Evolutionary conservation across 1,140 invertebrate species (phyloP), one percentile per base, ranked within the genome.

Genomic region (Cyclargus thomasi): DNA sequence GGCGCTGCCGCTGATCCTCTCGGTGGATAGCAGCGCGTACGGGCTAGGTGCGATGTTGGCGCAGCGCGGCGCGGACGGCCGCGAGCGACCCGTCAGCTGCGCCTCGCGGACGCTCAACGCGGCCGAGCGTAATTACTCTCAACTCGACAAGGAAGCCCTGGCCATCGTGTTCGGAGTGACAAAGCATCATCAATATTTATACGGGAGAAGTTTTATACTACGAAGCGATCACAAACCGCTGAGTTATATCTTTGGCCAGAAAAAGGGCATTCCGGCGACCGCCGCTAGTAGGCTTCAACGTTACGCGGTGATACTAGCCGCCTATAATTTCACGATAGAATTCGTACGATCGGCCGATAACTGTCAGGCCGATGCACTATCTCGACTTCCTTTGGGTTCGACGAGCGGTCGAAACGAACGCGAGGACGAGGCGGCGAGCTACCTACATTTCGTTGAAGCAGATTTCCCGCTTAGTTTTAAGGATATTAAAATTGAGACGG

Each of bases 91-190:
- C 2, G 62, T 75, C 1, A 66, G 67, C 0, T 92, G 76, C 74
- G 90, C 86, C 10, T 91, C 88, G 21, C 74, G 86, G 39, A 73
- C 82, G 2, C 75, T 92, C 39, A 87, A 74, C 7, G 22, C 67
- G 1, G 73, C 80, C 1, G 85, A 92, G 65, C 67, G 70, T 39
- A 81, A 86, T 39, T 92, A 92, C 68, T 70, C 79, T 1, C 86
- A 92, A 69, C 88, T 92, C 11, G 86, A 92, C 59, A 91, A 86
- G 67, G 90, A 93, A 71, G 90, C 85, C 0, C 68, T 92, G 14
- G 88, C 85, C 2, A 83, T 92, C 20, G 79, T 92, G 5, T 92
- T 76, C 73, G 53, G 59, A 8, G 7, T 39, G 8, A 14, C 36
- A 6, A 29, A 35, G 17, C 53, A 59, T 16, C 63, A 69, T 55